phyloP scores from a whole-genome alignment of 2,888 invertebrate genomes.

The Cheilosia impressa region DNA sequence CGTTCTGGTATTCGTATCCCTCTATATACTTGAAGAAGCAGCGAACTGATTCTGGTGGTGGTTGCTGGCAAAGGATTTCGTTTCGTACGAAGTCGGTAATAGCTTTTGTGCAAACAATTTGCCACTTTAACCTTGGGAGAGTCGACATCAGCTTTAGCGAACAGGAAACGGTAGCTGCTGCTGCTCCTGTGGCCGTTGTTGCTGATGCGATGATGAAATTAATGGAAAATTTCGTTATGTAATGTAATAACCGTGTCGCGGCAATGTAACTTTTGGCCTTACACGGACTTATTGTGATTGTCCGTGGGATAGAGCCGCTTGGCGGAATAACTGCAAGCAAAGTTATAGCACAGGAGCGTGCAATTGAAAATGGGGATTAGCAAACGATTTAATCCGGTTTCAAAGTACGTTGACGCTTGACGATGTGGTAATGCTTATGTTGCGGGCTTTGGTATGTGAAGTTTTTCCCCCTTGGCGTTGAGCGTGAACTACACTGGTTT shows the following conservation, averaged over 20 bases:
- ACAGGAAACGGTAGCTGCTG: not conserved
- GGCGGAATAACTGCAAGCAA: constrained; percentile 1
- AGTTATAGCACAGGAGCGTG: not conserved
- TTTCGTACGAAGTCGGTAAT: constrained; percentile 51
- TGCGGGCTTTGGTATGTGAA: not conserved
- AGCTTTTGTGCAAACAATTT: constrained; percentile 68
- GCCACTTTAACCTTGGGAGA: constrained; percentile 36
- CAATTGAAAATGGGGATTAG: constrained; percentile 1
- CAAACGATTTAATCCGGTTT: constrained; percentile 15
- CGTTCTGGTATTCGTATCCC: not conserved
- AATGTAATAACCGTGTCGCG: constrained; percentile 52
- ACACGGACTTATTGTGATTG: constrained; percentile 41
- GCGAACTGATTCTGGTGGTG: constrained; percentile 1
- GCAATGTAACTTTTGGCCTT: constrained; percentile 55
- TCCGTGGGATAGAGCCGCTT: constrained; percentile 28
- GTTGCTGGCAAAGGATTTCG: constrained; percentile 22
- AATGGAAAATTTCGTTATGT: constrained; percentile 58
- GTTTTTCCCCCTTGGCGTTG: not conserved
- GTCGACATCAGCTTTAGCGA: constrained; percentile 16
- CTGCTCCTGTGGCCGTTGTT: constrained; percentile 28
- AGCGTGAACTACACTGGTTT: not conserved
- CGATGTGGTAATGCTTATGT: not conserved
- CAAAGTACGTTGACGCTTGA: not conserved
- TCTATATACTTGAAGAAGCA: constrained; percentile 5
- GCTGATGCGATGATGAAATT: constrained; percentile 53